These are phyloP conservation scores for Pampusana beccarii DNA, from an alignment of 2,113 vertebrate genomes.

Conservation along the genomic window DNA sequence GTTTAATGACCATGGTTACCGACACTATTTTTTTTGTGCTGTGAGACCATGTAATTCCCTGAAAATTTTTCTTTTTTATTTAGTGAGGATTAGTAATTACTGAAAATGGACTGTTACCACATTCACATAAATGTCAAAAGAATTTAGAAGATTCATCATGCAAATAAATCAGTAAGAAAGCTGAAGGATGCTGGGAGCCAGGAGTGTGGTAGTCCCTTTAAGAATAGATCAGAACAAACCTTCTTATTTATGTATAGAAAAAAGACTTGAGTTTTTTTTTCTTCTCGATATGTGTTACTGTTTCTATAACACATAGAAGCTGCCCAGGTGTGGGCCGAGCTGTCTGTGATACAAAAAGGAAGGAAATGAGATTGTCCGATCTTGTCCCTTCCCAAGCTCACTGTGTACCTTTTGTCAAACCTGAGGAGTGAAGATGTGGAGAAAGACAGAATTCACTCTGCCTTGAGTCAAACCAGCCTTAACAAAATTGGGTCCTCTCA, in stretches of 20 bases:
- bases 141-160: background rate
- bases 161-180: background rate
- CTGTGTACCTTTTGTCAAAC: background rate
- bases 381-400: background rate
- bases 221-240: background rate
- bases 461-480: background rate
- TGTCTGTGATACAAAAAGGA: background rate
- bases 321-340: background rate
- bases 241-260: background rate
- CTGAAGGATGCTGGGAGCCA: background rate
- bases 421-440: background rate
- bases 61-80: conserved; percentile 10
- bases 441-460: background rate
- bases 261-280: too few relatives aligned
- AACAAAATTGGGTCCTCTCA: background rate
- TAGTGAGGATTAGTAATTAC: background rate
- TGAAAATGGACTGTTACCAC: background rate
- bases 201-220: background rate
- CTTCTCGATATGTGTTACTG: background rate
- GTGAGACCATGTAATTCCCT: background rate
- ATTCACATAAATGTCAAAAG: background rate
- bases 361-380: background rate
- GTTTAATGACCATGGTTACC: background rate
- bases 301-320: background rate
- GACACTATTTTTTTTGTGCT: background rate